phyloP scores from a whole-genome alignment of 2,797 vertebrate genomes.

The Phoeniculus purpureus region DNA sequence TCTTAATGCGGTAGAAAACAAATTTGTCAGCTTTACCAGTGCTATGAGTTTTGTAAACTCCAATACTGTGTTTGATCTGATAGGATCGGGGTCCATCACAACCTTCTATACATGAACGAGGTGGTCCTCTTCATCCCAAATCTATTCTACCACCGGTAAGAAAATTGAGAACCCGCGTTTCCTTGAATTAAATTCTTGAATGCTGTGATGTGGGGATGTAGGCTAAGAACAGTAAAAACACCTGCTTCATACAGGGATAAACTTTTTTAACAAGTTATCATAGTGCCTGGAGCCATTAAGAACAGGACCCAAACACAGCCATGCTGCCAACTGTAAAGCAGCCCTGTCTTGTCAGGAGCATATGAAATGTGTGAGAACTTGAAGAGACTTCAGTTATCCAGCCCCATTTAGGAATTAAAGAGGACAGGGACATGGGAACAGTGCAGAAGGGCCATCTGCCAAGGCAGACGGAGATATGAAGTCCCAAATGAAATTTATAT shows the following conservation, averaged over 20 bases:
- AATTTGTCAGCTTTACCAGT: neutral
- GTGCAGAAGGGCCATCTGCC: neutral
- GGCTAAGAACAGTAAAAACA: neutral
- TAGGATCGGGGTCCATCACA: conserved; percentile 77
- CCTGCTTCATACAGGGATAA: neutral
- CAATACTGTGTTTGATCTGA: neutral
- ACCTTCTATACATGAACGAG: conserved; percentile 68
- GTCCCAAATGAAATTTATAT: neutral
- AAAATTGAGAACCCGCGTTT: neutral
- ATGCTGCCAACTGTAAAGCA: neutral
- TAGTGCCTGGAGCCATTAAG: neutral
- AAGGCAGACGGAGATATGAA: neutral
- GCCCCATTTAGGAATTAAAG: neutral
- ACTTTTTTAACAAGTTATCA: fast-evolving
- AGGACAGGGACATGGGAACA: neutral
- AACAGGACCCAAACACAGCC: neutral
- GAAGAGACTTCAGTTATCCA: neutral
- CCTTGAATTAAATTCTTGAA: neutral
- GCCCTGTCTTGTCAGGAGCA: neutral
- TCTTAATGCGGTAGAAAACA: neutral
- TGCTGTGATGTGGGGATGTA: neutral
- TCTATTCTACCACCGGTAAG: conserved; percentile 77
- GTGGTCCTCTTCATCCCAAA: conserved; percentile 77
- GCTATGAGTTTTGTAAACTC: neutral
- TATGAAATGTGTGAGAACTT: neutral